A percentile compares a stretch with the other conserved stretches of the same genome.
These are phyloP conservation scores for Steatocranus sp. DNA, from an alignment of 2,797 vertebrate genomes.

Conservation along the genomic window DNA sequence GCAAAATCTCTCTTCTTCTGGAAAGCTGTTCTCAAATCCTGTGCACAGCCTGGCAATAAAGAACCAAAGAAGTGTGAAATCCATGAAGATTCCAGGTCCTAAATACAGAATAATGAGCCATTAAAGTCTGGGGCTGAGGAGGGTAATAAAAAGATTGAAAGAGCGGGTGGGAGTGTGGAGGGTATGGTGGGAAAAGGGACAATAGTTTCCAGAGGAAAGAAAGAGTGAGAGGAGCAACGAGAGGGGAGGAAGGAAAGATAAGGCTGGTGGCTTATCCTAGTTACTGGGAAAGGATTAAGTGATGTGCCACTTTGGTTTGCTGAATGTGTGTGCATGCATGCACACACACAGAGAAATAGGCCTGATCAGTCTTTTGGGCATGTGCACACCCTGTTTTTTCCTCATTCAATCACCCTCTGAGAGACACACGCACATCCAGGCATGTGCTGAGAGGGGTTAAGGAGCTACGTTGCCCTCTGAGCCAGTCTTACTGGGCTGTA, in stretches of 20 bases:
- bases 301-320: slow-evolving; percentile 45
- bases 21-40: slow-evolving; percentile 44
- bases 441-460: slow-evolving; percentile 63
- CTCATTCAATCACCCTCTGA: slow-evolving; percentile 23
- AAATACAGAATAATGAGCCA: slow-evolving; percentile 65
- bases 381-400: neutral
- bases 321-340: neutral
- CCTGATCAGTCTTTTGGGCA: neutral
- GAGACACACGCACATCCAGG: slow-evolving; percentile 14
- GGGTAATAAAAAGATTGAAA: slow-evolving; percentile 50
- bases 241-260: slow-evolving; percentile 44
- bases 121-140: slow-evolving; percentile 53
- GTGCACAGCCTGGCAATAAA: slow-evolving; percentile 35
- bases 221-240: slow-evolving; percentile 33
- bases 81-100: slow-evolving; percentile 43
- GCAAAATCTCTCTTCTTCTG: slow-evolving; percentile 10
- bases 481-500: slow-evolving; percentile 58
- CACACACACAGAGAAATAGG: neutral
- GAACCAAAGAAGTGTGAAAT: slow-evolving; percentile 31
- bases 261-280: slow-evolving; percentile 66
- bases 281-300: slow-evolving; percentile 69
- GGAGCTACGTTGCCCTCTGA: slow-evolving; percentile 52
- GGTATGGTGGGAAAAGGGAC: slow-evolving; percentile 37
- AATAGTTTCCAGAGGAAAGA: slow-evolving; percentile 58
- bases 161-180: neutral